phyloP scores from a whole-genome alignment of 1,140 invertebrate species.

The Solen grandis region DNA sequence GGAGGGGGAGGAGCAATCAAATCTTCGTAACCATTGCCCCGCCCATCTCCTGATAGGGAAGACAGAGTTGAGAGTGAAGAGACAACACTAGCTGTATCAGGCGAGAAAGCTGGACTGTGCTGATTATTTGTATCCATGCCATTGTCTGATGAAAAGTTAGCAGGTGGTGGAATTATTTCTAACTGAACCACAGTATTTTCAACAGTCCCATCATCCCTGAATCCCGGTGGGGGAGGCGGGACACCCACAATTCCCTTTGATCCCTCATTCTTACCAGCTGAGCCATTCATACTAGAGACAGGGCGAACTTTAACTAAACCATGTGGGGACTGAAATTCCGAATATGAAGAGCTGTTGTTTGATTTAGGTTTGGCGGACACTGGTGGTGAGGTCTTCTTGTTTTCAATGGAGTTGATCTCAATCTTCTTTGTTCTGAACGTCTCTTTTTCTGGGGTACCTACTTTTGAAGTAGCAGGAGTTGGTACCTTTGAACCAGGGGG shows the following conservation, averaged over 20 bases:
- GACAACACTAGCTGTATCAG: slow-evolving; percentile 71
- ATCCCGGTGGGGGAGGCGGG: slow-evolving; percentile 67
- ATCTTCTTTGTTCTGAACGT: slow-evolving; percentile 34
- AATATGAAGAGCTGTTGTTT: slow-evolving; percentile 14
- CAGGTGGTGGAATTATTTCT: slow-evolving; percentile 75
- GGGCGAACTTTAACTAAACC: slow-evolving; percentile 33
- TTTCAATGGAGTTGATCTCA: slow-evolving; percentile 33
- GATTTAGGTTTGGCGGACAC: slow-evolving; percentile 36
- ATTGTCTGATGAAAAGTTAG: slow-evolving; percentile 63
- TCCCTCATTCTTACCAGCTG: slow-evolving; percentile 14
- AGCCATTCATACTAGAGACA: slow-evolving; percentile 25
- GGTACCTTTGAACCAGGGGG: slow-evolving; percentile 51
- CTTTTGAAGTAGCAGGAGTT: slow-evolving; percentile 39
- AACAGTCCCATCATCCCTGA: slow-evolving; percentile 62
- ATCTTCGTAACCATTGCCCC: slow-evolving; percentile 67
- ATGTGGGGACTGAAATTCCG: slow-evolving; percentile 63
- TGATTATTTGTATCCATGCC: slow-evolving; percentile 46
- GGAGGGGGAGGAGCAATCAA: slow-evolving; percentile 74
- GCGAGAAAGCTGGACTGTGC: slow-evolving; percentile 60
- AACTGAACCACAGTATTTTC: slow-evolving; percentile 60
- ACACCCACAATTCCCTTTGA: slow-evolving; percentile 5
- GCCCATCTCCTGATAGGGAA: slow-evolving; percentile 71
- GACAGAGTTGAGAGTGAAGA: slow-evolving; percentile 76
- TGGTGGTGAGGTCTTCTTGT: slow-evolving; percentile 16
- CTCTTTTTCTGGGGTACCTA: slow-evolving; percentile 47